These are phyloP conservation scores for Ptychochromis oligacanthus DNA, from an alignment of 2,113 vertebrate species.

Conservation along the genomic window DNA sequence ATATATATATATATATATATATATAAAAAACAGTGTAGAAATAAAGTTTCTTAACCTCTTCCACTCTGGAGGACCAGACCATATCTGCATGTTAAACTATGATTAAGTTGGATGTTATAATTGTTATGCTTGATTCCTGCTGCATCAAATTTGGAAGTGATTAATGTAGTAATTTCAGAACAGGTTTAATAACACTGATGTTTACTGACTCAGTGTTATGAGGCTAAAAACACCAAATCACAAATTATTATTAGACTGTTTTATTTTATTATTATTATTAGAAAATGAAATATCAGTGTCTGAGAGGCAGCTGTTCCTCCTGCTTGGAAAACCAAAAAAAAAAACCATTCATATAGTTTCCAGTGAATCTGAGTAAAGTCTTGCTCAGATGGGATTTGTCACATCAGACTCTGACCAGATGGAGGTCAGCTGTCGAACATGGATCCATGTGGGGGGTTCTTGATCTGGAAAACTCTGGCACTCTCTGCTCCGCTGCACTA, in stretches of 20 bases:
- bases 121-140: too few species aligned
- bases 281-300: background rate
- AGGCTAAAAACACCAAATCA: background rate
- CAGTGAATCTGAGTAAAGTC: background rate
- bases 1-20: too few species aligned
- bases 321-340: slow-evolving; percentile 11
- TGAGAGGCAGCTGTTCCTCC: background rate
- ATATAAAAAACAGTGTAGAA: slow-evolving; percentile 1
- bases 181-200: too few species aligned
- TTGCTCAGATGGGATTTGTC: slow-evolving; percentile 4
- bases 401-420: slow-evolving; percentile 24
- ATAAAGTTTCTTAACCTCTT: background rate
- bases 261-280: too few species aligned
- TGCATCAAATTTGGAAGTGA: too few species aligned
- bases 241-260: too few species aligned
- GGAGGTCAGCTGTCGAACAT: background rate
- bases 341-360: background rate
- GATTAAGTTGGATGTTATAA: too few species aligned
- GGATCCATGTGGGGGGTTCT: background rate
- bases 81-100: too few species aligned
- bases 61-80: background rate
- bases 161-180: too few species aligned
- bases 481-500: background rate
- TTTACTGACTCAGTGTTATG: background rate
- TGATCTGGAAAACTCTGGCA: slow-evolving; percentile 18